Base-by-base conservation (phyloP, 2,888 invertebrate genomes). In the Iselma pallidipennis region DNA sequence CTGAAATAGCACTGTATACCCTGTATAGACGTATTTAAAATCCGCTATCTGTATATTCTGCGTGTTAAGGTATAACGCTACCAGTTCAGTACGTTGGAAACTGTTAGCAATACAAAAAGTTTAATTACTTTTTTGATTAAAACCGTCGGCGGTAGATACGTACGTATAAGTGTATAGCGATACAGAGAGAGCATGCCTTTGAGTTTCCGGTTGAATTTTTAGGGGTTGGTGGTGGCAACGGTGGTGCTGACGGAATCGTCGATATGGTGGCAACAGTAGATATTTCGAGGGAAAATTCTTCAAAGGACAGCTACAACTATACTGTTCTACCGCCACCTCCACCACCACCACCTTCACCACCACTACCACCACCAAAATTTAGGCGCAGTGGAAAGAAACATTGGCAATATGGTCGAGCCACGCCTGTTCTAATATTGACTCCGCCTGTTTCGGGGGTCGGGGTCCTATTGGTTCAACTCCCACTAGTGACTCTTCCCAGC, bases 401-500 rank as follows among this genome's bases (percentile, higher is more conserved):
- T 45, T 52, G 52, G 52, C 29, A 52, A 52, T 28, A 21, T 29
- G 52, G 52, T 29, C 45, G 52, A 60, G 71, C 74, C 71, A 67
- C 76, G 73, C 76, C 76, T 68, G 52, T 66, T 53, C 61, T 55
- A 45, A 12, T 5, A 48, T 52, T 33, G 60, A 50, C 72, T 71
- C 69, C 77, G 78, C 78, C 80, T 73, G 48, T 55, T n/a, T 57
- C 61, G 71, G 73, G 74, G 74, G 73, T 67, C 69, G 66, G 63
- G 74, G 72, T 76, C 76, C 75, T 73, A 77, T 79, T 77, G 76
- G 79, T 71, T 73, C 74, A 70, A 76, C 76, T 76, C 79, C 79
- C 76, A 77, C 76, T 74, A 71, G 72, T 45, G 74, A 71, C 72
- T 72, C 73, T 73, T 73, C 71, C 70, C 73, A 74, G 74, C 77